A percentile compares a stretch with the other conserved stretches of the same genome.
phyloP scores from a whole-genome alignment of 2,888 invertebrate genomes.

The Hyposoter dolosus region DNA sequence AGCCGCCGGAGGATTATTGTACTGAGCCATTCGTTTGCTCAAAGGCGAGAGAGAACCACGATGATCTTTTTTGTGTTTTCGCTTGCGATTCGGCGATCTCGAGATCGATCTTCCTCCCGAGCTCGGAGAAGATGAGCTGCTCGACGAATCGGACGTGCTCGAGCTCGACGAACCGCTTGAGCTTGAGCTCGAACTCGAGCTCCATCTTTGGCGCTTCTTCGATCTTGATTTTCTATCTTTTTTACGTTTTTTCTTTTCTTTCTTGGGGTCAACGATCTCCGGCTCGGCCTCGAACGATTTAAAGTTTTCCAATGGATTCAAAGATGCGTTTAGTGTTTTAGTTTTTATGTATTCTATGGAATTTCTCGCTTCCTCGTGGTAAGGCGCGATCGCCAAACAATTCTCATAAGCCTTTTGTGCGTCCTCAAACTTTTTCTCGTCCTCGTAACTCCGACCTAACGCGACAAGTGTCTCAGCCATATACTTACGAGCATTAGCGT shows the following conservation, averaged over 20 bases:
- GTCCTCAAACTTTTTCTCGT: conserved; percentile 93
- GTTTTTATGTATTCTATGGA: conserved; percentile 93
- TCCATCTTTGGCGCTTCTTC: conserved; percentile 84
- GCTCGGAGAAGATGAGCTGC: conserved; percentile 86
- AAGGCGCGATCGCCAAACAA: conserved; percentile 93
- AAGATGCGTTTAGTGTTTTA: conserved; percentile 85
- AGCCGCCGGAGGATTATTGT: conserved; percentile 89
- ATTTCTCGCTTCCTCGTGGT: conserved; percentile 94
- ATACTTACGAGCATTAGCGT: conserved; percentile 97
- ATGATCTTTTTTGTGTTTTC: conserved; percentile 88
- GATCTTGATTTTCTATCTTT: conserved; percentile 84
- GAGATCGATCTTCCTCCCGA: conserved; percentile 80
- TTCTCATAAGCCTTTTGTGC: conserved; percentile 94
- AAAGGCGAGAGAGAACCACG: conserved; percentile 92
- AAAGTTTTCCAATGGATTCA: conserved; percentile 81
- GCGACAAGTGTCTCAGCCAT: conserved; percentile 97
- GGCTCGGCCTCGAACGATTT: conserved; percentile 82
- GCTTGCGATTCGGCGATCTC: conserved; percentile 80
- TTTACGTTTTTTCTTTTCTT: conserved; percentile 85
- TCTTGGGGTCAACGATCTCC: conserved; percentile 77
- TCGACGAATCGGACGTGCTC: conserved; percentile 87
- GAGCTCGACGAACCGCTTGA: conserved; percentile 89
- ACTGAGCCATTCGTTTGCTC: conserved; percentile 93
- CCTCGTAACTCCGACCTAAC: conserved; percentile 94
- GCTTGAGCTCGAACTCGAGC: conserved; percentile 88